Percentiles rank a stretch among this genome's conserved stretches.
These are phyloP conservation scores for Camelus dromedarius DNA, from an alignment of 2,113 vertebrate species.

Conservation along the genomic window DNA sequence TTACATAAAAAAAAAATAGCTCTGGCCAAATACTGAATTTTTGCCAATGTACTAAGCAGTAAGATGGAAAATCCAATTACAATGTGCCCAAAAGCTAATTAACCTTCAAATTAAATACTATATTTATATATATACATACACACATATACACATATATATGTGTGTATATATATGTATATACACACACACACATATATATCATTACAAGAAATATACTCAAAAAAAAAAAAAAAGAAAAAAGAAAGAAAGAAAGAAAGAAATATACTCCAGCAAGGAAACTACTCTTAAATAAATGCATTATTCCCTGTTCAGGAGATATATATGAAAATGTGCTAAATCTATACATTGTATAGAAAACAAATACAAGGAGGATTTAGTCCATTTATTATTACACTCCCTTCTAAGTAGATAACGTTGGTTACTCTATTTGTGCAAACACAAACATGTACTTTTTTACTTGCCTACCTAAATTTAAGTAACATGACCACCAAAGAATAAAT, in stretches of 20 bases:
- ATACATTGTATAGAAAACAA: conserved; percentile 16
- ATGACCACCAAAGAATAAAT: neutral
- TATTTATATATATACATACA: neutral
- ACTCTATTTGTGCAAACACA: neutral
- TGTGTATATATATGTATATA: too few species aligned
- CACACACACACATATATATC: neutral
- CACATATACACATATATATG: too few species aligned
- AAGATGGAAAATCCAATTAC: conserved; percentile 11
- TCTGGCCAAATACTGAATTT: neutral
- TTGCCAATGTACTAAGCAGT: neutral
- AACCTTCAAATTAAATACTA: conserved; percentile 20
- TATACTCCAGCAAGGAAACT: neutral
- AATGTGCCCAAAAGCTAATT: neutral
- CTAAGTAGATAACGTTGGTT: neutral
- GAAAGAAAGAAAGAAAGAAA: too few species aligned
- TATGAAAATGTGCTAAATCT: neutral
- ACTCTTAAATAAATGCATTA: neutral
- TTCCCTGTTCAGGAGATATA: neutral
- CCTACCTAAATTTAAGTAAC: conserved; percentile 26
- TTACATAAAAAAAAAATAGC: neutral
- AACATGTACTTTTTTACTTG: neutral
- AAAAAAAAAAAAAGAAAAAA: too few species aligned
- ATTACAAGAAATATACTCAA: neutral
- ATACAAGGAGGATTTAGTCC: neutral
- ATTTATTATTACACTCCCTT: neutral